Base-by-base conservation (phyloP, 30 jellyfish, hydroid and myxozoan genomes). In the Aurelia aurita region DNA sequence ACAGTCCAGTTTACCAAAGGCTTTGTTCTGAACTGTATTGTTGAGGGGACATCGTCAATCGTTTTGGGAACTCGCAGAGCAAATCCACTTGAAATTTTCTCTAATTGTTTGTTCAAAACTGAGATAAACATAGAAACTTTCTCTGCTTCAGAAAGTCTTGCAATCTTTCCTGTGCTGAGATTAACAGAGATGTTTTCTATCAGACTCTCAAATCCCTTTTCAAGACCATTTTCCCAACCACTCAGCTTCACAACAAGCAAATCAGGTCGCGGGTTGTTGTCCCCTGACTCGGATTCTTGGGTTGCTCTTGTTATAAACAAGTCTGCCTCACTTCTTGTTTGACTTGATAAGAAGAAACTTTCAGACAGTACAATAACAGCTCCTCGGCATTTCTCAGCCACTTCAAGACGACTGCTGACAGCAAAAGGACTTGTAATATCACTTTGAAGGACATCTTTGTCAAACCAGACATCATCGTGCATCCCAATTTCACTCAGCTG, bases 81-180 rank as follows among this genome's bases (percentile, higher is more conserved):
- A 51, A 63, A 80, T 19, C 90, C 81, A 29, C 65, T 66, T 3
- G 77, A 60, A 20, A 80, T 29, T 20, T 80, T 78, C 44, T 80
- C 90, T 25, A 80, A 71, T 14, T 61, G 46, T 32, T 82, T 71
- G 19, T 58, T 82, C 61, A 82, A 22, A 23, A 69, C 77, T 43
- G 82, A 55, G 34, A 82, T 69, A 58, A 82, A 70, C 79, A 70
- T 69, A 1, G 92, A 70, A 20, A 82, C 92, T 70, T 82, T 82
- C 45, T 82, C 92, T 13, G 92, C 92, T 70, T 69, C 92, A 53
- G 92, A 82, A 5, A 82, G 72, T 21, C 86, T 69, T 22, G 86
- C 69, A 32, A 69, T 69, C 49, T 70, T 70, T 19, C 92, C 92
- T 53, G 26, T 19, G 27, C 86, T 69, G 20, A 82, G 72, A 70